Conservation (phyloP, 2,113 vertebrate genomes). For the Brachypteracias leptosomus region DNA sequence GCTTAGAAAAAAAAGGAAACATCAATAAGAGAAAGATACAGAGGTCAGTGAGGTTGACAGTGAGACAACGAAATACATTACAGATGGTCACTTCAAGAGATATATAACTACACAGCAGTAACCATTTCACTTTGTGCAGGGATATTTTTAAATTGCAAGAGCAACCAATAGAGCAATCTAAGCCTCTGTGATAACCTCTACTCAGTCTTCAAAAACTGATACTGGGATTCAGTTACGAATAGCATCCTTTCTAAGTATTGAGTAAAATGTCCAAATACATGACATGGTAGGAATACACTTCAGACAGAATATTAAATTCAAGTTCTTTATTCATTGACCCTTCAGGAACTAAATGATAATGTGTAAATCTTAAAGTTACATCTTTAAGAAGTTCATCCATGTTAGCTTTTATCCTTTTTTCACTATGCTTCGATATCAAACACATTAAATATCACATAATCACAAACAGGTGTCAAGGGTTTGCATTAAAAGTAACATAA, state of each 20-base stretch:
- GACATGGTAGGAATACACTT: background rate
- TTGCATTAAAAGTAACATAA: background rate
- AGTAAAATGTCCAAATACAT: background rate
- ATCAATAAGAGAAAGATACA: background rate
- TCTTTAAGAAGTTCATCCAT: background rate
- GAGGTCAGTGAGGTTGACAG: background rate
- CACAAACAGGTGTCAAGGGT: background rate
- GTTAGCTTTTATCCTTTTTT: background rate
- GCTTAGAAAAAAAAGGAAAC: background rate
- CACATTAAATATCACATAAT: background rate
- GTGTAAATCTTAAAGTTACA: background rate
- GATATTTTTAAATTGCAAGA: background rate
- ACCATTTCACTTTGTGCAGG: background rate
- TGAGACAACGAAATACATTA: background rate
- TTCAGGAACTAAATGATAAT: background rate
- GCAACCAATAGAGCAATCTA: background rate
- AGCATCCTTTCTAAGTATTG: background rate
- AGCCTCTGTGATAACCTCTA: background rate
- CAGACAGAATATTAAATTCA: background rate
- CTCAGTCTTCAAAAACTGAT: background rate
- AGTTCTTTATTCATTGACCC: background rate
- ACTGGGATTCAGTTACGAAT: background rate
- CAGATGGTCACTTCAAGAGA: background rate
- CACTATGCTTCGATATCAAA: background rate
- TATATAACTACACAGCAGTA: background rate